phyloP scores from a whole-genome alignment of 2,113 vertebrate species.

The Bubo scandiacus region DNA sequence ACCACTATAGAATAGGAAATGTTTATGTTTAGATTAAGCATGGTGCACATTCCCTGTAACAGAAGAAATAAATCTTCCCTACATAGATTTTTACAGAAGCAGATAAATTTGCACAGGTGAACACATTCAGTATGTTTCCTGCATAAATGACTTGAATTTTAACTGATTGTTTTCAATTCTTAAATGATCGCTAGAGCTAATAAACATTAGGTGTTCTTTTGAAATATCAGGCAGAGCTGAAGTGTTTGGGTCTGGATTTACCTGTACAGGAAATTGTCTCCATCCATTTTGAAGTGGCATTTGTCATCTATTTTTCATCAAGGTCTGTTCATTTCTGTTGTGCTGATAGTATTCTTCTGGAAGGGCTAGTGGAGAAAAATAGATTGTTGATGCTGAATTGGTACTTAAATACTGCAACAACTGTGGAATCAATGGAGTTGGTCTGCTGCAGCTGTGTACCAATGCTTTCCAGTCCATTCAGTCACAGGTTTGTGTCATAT shows the following conservation, averaged over 20 bases:
- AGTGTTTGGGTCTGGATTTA: slow-evolving; percentile 4
- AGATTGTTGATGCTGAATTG: background rate
- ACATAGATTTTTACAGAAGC: background rate
- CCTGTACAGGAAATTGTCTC: slow-evolving; percentile 8
- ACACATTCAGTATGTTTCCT: background rate
- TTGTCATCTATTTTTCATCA: slow-evolving; percentile 38
- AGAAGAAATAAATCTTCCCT: background rate
- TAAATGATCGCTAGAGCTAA: background rate
- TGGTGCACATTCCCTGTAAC: background rate
- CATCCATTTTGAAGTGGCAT: slow-evolving; percentile 20
- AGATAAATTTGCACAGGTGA: background rate
- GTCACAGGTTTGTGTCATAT: background rate
- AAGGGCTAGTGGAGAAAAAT: background rate
- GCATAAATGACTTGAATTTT: background rate
- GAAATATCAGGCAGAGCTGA: slow-evolving; percentile 1
- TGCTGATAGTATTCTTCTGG: background rate
- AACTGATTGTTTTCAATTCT: background rate
- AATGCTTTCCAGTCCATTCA: background rate
- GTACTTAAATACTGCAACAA: background rate
- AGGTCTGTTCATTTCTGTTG: slow-evolving; percentile 5
- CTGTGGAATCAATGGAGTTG: background rate
- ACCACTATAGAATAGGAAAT: background rate
- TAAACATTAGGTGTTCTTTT: background rate
- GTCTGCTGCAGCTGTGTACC: background rate
- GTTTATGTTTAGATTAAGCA: background rate